Evolutionary conservation across 2,797 vertebrate genomes (phyloP).

Genomic region (Mareca penelope): DNA sequence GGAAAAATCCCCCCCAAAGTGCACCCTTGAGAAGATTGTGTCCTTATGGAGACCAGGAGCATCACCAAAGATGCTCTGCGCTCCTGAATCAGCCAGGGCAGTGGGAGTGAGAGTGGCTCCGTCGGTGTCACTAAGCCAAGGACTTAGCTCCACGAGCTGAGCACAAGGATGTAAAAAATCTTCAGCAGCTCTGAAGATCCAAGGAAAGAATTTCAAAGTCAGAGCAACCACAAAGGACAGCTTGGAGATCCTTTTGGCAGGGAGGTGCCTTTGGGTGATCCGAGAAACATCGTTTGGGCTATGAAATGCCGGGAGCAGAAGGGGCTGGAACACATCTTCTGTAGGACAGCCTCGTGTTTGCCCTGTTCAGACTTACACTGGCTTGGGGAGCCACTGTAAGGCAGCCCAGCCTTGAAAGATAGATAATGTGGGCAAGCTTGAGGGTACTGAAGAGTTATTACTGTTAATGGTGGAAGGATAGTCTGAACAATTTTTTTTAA

Average conservation of each 20-base stretch:
- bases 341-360: accelerated
- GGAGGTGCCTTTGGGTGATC: background rate
- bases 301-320: background rate
- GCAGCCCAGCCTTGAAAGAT: background rate
- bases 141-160: background rate
- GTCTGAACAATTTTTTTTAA: too few species aligned
- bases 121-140: background rate
- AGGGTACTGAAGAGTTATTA: too few species aligned
- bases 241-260: background rate
- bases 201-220: background rate
- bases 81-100: background rate
- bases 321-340: background rate
- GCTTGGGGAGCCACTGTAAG: background rate
- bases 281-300: background rate
- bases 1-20: background rate
- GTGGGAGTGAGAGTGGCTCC: accelerated
- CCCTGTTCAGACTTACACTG: background rate
- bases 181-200: background rate
- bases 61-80: background rate
- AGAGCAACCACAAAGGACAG: background rate
- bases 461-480: too few species aligned
- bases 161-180: background rate
- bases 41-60: background rate
- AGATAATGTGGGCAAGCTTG: background rate
- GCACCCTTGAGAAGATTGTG: background rate